Percentiles rank a stretch among this genome's conserved stretches.
Evolutionary conservation across 2,113 vertebrate species (phyloP).

Genomic region (Candoia aspera): DNA sequence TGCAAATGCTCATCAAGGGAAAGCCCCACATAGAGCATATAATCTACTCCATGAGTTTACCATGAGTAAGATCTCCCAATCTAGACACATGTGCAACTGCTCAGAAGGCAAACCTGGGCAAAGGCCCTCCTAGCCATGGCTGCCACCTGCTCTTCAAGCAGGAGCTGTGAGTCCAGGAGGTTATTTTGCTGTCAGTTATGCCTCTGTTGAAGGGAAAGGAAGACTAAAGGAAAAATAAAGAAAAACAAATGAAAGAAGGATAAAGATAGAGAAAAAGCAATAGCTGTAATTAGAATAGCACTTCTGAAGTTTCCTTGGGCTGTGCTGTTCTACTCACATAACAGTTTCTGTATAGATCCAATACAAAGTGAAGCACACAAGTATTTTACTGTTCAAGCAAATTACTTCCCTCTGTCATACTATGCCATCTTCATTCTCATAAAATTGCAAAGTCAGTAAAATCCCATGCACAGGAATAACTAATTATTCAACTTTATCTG

Average conservation of each 20-base stretch:
- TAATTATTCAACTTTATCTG: background rate
- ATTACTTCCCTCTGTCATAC: background rate
- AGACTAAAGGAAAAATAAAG: background rate
- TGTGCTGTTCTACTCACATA: background rate
- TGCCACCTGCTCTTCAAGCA: background rate
- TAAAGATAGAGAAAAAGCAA: background rate
- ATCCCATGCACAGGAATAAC: background rate
- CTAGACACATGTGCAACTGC: background rate
- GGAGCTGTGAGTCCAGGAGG: background rate
- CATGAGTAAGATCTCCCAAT: background rate
- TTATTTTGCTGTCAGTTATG: background rate
- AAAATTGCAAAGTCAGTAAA: background rate
- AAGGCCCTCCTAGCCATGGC: background rate
- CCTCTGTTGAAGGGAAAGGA: background rate
- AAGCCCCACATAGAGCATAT: background rate
- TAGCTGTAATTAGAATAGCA: background rate
- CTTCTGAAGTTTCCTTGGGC: background rate
- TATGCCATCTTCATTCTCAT: background rate
- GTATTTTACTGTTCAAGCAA: background rate
- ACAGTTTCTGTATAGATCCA: background rate
- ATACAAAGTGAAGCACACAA: background rate
- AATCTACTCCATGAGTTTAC: background rate
- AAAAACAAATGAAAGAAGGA: background rate
- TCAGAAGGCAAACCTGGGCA: background rate
- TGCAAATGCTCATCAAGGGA: background rate